Base-by-base conservation (phyloP, 2,797 vertebrate genomes). In the Macrochelys suwanniensis region DNA sequence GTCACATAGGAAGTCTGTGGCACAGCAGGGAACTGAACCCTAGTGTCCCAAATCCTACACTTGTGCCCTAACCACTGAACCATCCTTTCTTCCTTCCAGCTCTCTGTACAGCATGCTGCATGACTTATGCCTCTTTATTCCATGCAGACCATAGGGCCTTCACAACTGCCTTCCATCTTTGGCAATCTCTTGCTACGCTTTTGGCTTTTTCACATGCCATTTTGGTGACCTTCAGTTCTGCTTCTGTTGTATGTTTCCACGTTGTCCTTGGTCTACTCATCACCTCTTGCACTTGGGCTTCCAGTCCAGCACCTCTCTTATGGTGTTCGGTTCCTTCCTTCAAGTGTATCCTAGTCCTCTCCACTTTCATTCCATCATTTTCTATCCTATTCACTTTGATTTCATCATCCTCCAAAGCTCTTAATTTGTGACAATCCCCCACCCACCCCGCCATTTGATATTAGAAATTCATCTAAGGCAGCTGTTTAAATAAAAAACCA, bases 21-120 rank as follows among this genome's bases (percentile, higher is more conserved):
- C 26, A 49, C 68, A 78, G 59, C 91, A 77, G 89, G 42, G 50
- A 85, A 26, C 5, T 15, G 49, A 89, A 54, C 1, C 71, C 47
- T 42, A 5, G 5, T 1, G 1, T 50, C 16, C 77, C 21, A 56
- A 84, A 78, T 42, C n/a, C 65, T 10, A 71, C 61, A 71, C 10
- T 23, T 23, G 17, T 42, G 19, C 65, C 37, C 9, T 71, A 82
- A 92, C 8, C 1, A 77, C 25, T 68, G 0, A 0, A 4, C 11
- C 53, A 25, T 53, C 2, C 1, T 81, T 57, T 6, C 5, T 87
- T 19, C 79, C 1, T 0, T 57, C 33, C 87, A 1, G 33, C 0
- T 5, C 4, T 83, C 6, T 87, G 51, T 15, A 31, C 81, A 28
- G 11, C 51, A 11, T 61, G 28, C 33, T 53, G 31, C 9, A n/a